phyloP scores from a whole-genome alignment of 2,113 vertebrate genomes.

The Sylvia atricapilla region DNA sequence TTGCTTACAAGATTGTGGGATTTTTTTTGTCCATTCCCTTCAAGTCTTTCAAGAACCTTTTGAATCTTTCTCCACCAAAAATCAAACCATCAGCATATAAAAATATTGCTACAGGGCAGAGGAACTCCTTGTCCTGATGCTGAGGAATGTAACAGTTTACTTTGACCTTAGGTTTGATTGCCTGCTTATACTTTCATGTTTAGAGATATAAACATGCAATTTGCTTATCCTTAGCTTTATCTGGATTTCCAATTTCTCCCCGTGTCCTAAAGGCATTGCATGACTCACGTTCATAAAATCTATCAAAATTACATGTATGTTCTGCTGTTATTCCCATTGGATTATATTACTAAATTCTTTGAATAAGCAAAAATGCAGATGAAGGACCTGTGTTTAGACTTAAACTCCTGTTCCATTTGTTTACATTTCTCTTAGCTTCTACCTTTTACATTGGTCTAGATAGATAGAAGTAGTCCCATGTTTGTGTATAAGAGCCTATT shows the following conservation, averaged over 20 bases:
- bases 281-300: neutral
- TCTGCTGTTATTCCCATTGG: neutral
- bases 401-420: neutral
- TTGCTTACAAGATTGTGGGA: neutral
- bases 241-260: neutral
- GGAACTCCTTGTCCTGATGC: neutral
- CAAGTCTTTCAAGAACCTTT: neutral
- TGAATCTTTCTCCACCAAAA: neutral
- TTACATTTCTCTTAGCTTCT: neutral
- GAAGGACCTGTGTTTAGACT: neutral
- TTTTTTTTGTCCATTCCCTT: neutral
- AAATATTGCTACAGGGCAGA: neutral
- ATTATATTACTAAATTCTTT: neutral
- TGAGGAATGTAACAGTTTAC: neutral
- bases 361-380: neutral
- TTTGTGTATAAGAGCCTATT: neutral
- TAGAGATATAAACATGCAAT: neutral
- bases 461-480: neutral
- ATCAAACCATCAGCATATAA: neutral
- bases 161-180: neutral
- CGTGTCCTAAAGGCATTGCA: neutral
- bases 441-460: neutral
- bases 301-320: neutral
- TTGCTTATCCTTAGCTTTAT: neutral
- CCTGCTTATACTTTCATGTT: neutral